phyloP scores from a whole-genome alignment of 2,888 invertebrate species.

The Achlya flavicornis region DNA sequence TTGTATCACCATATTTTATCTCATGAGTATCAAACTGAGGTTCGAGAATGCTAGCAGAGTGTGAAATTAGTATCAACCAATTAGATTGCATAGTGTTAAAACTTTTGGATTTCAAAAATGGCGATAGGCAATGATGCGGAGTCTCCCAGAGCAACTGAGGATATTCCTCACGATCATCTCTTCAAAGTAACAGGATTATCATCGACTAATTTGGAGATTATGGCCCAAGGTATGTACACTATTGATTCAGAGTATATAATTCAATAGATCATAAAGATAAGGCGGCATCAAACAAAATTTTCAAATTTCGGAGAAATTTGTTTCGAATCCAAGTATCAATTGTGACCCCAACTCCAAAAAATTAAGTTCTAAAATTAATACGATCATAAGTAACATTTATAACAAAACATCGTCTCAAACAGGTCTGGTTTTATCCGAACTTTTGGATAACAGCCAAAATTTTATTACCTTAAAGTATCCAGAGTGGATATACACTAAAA shows the following conservation, averaged over 20 bases:
- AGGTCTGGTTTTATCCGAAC: constrained; percentile 38
- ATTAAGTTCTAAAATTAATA: background rate
- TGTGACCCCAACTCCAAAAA: too few species aligned
- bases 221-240: constrained; percentile 63
- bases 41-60: constrained; percentile 15
- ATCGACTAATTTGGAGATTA: constrained; percentile 68
- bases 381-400: constrained; percentile 30
- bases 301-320: background rate
- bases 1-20: constrained; percentile 12
- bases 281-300: background rate
- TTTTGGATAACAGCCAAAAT: constrained; percentile 25
- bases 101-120: constrained; percentile 39
- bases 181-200: constrained; percentile 75
- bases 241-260: constrained; percentile 22
- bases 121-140: constrained; percentile 54
- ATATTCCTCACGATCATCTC: constrained; percentile 72
- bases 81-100: constrained; percentile 13
- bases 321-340: too few species aligned
- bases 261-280: too few species aligned
- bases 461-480: background rate
- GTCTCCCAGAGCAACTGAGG: constrained; percentile 49
- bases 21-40: constrained; percentile 10
- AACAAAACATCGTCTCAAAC: constrained; percentile 46
- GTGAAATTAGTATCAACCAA: constrained; percentile 7
- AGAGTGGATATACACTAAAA: constrained; percentile 16